phyloP scores from a whole-genome alignment of 2,888 invertebrate species.

The Habrosyne pyritoides region DNA sequence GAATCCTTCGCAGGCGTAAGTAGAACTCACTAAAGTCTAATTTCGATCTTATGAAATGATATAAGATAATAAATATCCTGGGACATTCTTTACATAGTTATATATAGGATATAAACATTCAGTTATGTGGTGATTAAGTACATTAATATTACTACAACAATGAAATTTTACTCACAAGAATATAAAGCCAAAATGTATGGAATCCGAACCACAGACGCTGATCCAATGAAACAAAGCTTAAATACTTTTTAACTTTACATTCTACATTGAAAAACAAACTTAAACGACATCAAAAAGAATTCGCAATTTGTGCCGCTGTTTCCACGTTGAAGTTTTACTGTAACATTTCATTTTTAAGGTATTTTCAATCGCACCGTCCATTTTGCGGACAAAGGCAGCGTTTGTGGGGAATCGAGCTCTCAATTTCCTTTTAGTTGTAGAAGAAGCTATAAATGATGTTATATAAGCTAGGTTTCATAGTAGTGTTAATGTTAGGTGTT shows the following conservation, averaged over 20 bases:
- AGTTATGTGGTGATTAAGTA: too few relatives aligned
- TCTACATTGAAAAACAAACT: slow-evolving; percentile 8
- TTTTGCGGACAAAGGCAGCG: slow-evolving; percentile 20
- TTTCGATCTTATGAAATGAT: too few relatives aligned
- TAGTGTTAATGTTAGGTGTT: background rate
- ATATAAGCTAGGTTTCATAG: background rate
- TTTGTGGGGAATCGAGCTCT: slow-evolving; percentile 12
- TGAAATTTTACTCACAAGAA: too few relatives aligned
- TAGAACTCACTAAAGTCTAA: too few relatives aligned
- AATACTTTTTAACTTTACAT: slow-evolving; percentile 4
- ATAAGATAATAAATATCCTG: too few relatives aligned
- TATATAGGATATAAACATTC: too few relatives aligned
- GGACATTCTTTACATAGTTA: too few relatives aligned
- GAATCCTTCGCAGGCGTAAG: too few relatives aligned
- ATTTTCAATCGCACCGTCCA: slow-evolving; percentile 13
- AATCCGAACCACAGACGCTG: too few relatives aligned
- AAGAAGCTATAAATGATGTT: background rate
- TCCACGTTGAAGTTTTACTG: slow-evolving; percentile 16
- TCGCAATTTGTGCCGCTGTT: slow-evolving; percentile 17
- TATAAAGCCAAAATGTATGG: too few relatives aligned
- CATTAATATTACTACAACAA: too few relatives aligned
- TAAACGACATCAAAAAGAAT: slow-evolving; percentile 14
- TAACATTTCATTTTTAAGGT: slow-evolving; percentile 24
- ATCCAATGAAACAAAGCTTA: background rate
- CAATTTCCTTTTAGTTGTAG: slow-evolving; percentile 6